These are phyloP conservation scores for Apocheima hispidaria DNA, from an alignment of 2,888 invertebrate genomes.

Conservation along the genomic window DNA sequence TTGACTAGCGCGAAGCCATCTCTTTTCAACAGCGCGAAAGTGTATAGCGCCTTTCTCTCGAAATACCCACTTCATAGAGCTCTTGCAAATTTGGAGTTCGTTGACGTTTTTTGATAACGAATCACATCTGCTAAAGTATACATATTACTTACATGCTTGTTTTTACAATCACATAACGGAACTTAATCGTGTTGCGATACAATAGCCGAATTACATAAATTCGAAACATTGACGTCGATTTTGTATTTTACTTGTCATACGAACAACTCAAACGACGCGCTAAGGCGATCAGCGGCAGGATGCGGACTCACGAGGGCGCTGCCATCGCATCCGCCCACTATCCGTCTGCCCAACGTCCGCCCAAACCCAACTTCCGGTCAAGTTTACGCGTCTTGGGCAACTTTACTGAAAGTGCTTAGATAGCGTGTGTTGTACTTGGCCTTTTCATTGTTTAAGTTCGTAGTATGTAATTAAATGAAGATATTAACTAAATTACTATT, in stretches of 20 bases:
- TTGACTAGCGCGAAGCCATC: no score
- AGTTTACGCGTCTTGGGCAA: slow-evolving; percentile 42
- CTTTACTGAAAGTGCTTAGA: slow-evolving; percentile 19
- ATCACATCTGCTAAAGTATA: no score
- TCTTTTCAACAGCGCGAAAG: no score
- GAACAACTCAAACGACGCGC: slow-evolving; percentile 48
- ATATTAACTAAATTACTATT: background rate
- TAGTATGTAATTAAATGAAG: background rate
- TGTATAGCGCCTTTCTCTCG: no score
- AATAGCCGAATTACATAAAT: no score
- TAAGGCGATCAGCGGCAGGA: slow-evolving; percentile 50
- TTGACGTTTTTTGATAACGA: no score
- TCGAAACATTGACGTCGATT: no score
- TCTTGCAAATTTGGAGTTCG: no score
- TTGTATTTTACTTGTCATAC: background rate
- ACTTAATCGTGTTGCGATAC: no score
- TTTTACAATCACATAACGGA: no score
- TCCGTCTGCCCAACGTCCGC: slow-evolving; percentile 25
- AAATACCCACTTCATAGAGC: no score
- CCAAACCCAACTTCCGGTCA: slow-evolving; percentile 54
- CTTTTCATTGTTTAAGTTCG: slow-evolving; percentile 1
- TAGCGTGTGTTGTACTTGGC: slow-evolving; percentile 6
- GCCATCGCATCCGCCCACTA: slow-evolving; percentile 47
- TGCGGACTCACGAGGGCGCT: slow-evolving; percentile 48
- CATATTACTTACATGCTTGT: no score